Base-by-base conservation (phyloP, 2,113 vertebrate genomes). In the Etia nguti region DNA sequence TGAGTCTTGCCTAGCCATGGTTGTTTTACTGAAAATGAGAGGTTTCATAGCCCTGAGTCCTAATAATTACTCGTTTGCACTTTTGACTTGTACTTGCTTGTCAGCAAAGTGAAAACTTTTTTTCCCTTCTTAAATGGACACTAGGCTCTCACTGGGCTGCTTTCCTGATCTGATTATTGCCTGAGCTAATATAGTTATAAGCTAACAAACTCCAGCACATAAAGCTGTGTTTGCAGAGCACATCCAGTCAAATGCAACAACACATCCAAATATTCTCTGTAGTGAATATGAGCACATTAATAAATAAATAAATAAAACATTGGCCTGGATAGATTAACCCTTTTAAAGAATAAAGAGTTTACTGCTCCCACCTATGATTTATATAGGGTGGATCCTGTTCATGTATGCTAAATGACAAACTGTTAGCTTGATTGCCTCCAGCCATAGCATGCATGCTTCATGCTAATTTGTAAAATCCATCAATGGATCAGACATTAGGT, bases 401-500 rank as follows among this genome's bases (percentile, higher is more conserved):
- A 56, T 59, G 31, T 80, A 80, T 18, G 43, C 57, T 43, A 81
- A 90, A 91, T 92, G 87, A 92, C 41, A 89, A 90, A 90, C 36
- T 24, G 5, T 68, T 48, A 38, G 48, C 52, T 54, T 86, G 80
- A 89, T 88, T 85, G 86, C 90, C 88, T 38, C 62, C 34, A 65
- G 86, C 38, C 50, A 54, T 20, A n/a, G 52, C 36, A 82, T 82
- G 79, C 57, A 43, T 81, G 29, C 57, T 79, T 79, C 70, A 92
- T 90, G 84, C 75, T 91, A 90, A 91, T 92, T 88, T 85, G 16
- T 29, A 8, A 57, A 88, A 92, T 90, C 81, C 83, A 92, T 92
- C 91, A 92, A 41, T 75, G 81, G 38, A 85, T 90, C 79, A 80
- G 81, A 80, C 79, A 79, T 90, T 81, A 24, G 43, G 43, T 46